Conservation (phyloP, 2,888 invertebrate genomes). For the Drosophila ustulata region DNA sequence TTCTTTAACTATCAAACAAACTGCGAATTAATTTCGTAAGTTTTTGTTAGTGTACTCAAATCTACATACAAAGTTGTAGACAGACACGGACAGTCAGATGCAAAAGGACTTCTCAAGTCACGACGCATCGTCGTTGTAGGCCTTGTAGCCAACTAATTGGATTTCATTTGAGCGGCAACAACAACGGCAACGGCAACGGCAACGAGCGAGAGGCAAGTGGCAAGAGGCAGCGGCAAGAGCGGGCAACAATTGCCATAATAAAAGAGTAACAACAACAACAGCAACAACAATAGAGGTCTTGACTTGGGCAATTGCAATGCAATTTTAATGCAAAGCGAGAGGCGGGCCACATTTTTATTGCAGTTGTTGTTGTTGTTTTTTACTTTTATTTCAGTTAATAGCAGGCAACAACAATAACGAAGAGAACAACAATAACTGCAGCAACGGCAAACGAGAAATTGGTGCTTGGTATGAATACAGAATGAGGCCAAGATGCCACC, state of each 20-base stretch:
- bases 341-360: constrained; percentile 76
- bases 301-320: constrained; percentile 77
- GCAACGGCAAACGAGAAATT: constrained; percentile 71
- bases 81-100: constrained; percentile 26
- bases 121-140: constrained; percentile 66
- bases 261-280: constrained; percentile 54
- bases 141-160: constrained; percentile 78
- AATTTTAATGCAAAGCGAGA: constrained; percentile 82
- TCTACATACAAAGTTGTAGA: constrained; percentile 23
- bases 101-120: constrained; percentile 64
- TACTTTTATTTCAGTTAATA: constrained; percentile 78
- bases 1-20: not conserved
- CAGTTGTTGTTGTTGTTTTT: constrained; percentile 51
- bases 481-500: constrained; percentile 78
- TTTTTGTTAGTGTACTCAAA: constrained; percentile 30
- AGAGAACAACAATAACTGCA: constrained; percentile 49
- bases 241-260: constrained; percentile 66
- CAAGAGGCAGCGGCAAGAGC: constrained; percentile 26
- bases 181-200: constrained; percentile 36
- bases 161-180: constrained; percentile 75
- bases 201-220: not conserved
- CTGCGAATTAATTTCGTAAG: not conserved
- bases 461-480: constrained; percentile 84
- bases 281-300: constrained; percentile 49
- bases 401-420: constrained; percentile 53